These are phyloP conservation scores for Forbesichthys papilliferus DNA, from an alignment of 2,113 vertebrate genomes.

Conservation along the genomic window DNA sequence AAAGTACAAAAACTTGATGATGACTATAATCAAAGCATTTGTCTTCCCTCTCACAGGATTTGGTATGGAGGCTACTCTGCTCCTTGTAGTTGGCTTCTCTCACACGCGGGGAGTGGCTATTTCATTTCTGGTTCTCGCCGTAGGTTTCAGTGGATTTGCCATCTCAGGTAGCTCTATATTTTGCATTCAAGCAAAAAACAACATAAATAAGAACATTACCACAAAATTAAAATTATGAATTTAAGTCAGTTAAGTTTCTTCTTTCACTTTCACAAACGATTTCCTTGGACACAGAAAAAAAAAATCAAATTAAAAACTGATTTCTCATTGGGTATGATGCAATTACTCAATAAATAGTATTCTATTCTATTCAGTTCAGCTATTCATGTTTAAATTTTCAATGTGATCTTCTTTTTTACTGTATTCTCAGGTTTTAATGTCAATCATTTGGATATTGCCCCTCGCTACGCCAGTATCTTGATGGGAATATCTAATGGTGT, in stretches of 20 bases:
- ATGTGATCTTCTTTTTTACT: neutral
- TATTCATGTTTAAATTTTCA: neutral
- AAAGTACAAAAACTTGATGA: neutral
- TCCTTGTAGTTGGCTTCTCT: constrained; percentile 94
- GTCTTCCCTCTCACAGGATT: constrained; percentile 80
- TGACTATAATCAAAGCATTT: neutral
- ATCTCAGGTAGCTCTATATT: constrained; percentile 85
- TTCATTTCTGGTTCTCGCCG: constrained; percentile 93
- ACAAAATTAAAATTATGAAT: too few species aligned
- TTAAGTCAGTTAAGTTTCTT: neutral
- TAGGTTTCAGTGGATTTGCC: constrained; percentile 97
- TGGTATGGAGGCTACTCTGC: constrained; percentile 96
- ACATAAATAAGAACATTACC: too few species aligned
- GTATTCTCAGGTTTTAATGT: constrained; percentile 90
- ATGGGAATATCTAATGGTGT: constrained; percentile 98
- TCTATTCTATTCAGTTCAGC: neutral
- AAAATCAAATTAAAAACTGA: constrained; percentile 1
- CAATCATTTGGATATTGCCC: constrained; percentile 97
- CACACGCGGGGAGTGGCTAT: constrained; percentile 93
- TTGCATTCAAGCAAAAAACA: neutral
- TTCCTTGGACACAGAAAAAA: neutral
- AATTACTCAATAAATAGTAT: constrained; percentile 35
- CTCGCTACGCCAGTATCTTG: constrained; percentile 96
- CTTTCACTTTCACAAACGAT: neutral
- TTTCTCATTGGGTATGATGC: constrained; percentile 7